Conservation (phyloP, 2,888 invertebrate species). For the Eumacrocentrus americanus region DNA sequence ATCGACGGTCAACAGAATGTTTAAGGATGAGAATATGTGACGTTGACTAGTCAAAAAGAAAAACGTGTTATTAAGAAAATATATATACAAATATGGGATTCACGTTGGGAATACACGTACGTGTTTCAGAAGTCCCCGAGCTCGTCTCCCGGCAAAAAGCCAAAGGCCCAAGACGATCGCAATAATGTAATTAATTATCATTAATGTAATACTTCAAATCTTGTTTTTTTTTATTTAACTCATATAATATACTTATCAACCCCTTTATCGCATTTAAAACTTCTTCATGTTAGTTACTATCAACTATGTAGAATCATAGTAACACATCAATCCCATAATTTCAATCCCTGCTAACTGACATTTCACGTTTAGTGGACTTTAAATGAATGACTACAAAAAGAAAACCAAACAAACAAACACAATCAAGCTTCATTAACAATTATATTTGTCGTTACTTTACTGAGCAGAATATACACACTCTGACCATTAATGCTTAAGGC, state of each 20-base stretch:
- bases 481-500: constrained; percentile 11
- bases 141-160: constrained; percentile 60
- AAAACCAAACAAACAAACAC: background rate
- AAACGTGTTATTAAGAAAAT: constrained; percentile 44
- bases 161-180: constrained; percentile 59
- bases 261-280: constrained; percentile 15
- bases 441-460: background rate
- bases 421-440: background rate
- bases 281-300: constrained; percentile 21
- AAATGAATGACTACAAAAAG: background rate
- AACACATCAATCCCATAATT: constrained; percentile 34
- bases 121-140: constrained; percentile 61
- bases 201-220: constrained; percentile 56
- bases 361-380: background rate
- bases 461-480: constrained; percentile 4
- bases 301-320: background rate
- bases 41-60: constrained; percentile 19
- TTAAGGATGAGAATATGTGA: background rate
- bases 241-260: constrained; percentile 7
- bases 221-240: constrained; percentile 25
- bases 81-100: constrained; percentile 49
- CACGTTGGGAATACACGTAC: constrained; percentile 47
- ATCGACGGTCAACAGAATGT: background rate
- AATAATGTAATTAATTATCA: constrained; percentile 61
- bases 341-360: background rate